Evolutionary conservation across 1,140 invertebrate species (phyloP).

Genomic region (Chelonus insularis): DNA sequence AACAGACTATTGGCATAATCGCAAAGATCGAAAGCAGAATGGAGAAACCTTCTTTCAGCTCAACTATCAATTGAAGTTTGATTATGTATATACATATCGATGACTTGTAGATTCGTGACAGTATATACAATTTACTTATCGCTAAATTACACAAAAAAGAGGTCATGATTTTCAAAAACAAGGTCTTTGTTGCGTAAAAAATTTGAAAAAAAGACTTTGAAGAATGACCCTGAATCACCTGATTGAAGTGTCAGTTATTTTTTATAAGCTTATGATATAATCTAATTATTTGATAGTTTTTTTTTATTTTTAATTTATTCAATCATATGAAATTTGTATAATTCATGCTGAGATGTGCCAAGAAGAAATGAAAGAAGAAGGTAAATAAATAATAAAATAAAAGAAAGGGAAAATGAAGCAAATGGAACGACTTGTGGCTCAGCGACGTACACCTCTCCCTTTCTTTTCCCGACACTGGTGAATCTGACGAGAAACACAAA

Average conservation of each 20-base stretch:
- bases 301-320: no score
- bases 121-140: not conserved
- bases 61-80: no score
- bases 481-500: slow-evolving; percentile 4
- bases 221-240: not conserved
- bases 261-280: no score
- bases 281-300: no score
- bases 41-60: no score
- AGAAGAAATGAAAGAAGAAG: not conserved
- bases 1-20: not conserved
- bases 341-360: no score
- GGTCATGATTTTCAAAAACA: slow-evolving; percentile 10
- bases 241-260: not conserved
- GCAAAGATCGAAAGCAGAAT: no score
- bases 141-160: slow-evolving; percentile 15
- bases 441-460: slow-evolving; percentile 5
- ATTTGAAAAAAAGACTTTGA: not conserved
- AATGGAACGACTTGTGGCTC: not conserved
- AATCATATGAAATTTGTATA: no score
- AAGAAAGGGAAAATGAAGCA: slow-evolving; percentile 27
- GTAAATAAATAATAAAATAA: slow-evolving; percentile 15
- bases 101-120: no score
- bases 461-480: slow-evolving; percentile 9
- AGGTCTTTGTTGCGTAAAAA: not conserved
- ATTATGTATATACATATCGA: not conserved